Evolutionary conservation across 1,140 invertebrate species (phyloP), one percentile per base, ranked within the genome.

Genomic region (Drosophila varians): DNA sequence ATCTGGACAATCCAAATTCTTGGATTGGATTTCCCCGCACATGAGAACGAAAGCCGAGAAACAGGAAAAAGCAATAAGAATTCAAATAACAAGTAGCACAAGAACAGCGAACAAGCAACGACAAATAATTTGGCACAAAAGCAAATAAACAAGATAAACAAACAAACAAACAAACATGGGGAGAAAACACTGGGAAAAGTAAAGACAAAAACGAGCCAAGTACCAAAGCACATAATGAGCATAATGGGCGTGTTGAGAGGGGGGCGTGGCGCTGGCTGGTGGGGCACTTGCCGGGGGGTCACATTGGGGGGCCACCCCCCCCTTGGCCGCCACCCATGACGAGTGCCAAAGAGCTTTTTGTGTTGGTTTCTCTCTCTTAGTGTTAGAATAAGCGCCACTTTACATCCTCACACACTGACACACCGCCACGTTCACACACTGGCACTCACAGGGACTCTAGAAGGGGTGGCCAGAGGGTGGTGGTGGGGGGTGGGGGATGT

Each of bases 101-200:
- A 62, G 31, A 55, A 75, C 26, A 76, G 40, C 47, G 36, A 55
- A 69, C 45, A 57, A 55, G 74, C 74, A 52, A 49, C 65, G 66
- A 77, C 74, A 77, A 77, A 77, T 76, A 77, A 77, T 77, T 77
- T 76, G 74, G 65, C 73, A 77, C 73, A 77, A 76, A 77, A 48
- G 66, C 64, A 78, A 74, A 70, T 79, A 77, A 77, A 77, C 65
- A 75, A 64, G 71, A 72, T 56, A 70, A 56, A 51, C 64, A 64
- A 78, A 76, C 64, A 47, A 4, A 26, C 12, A 23, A 18, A 31
- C 40, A 57, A 38, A 48, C 25, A 38, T 25, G 42, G 56, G 42
- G 38, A 23, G 31, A 48, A 56, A 40, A 42, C 34, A 48, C 61
- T 28, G 52, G 71, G 42, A 57, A 56, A 62, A 42, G 31, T 40